Percentiles rank a stretch among this genome's conserved stretches.
Conservation (phyloP, 2,888 invertebrate species). For the Timandra comae region DNA sequence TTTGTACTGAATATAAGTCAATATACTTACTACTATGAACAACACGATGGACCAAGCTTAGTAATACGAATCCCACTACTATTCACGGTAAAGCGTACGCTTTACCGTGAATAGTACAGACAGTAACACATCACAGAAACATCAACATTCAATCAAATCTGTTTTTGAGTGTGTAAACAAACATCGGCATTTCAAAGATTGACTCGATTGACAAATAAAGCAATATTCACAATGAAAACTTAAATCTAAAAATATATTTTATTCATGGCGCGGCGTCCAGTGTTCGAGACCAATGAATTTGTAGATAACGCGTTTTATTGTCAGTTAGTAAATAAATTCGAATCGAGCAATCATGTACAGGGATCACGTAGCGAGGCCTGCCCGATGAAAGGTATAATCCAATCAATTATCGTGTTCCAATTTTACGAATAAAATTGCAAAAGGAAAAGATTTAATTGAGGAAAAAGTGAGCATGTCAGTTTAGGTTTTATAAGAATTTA, state of each 20-base stretch:
- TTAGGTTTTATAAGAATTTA: too few species aligned
- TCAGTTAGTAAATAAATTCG: constrained; percentile 63
- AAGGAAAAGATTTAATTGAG: constrained; percentile 44
- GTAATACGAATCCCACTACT: too few species aligned
- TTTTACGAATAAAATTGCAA: constrained; percentile 49
- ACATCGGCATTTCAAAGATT: too few species aligned
- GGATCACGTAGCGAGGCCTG: constrained; percentile 51
- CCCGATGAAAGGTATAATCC: constrained; percentile 64
- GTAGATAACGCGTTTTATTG: constrained; percentile 57
- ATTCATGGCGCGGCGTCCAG: constrained; percentile 39
- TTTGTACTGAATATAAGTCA: too few species aligned
- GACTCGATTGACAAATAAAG: constrained; percentile 23
- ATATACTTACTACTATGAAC: too few species aligned
- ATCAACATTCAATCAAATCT: too few species aligned
- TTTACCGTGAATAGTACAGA: too few species aligned
- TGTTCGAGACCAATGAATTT: constrained; percentile 48
- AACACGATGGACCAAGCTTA: too few species aligned
- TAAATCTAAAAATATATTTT: constrained; percentile 42
- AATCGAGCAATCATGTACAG: constrained; percentile 57
- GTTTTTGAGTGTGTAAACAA: too few species aligned
- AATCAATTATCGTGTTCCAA: constrained; percentile 66
- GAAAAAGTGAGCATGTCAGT: constrained; percentile 13
- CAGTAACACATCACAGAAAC: too few species aligned
- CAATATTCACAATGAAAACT: constrained; percentile 32
- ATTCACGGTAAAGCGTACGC: too few species aligned